Conservation (phyloP, 1,140 invertebrate genomes). For the Drosophila persimilis region DNA sequence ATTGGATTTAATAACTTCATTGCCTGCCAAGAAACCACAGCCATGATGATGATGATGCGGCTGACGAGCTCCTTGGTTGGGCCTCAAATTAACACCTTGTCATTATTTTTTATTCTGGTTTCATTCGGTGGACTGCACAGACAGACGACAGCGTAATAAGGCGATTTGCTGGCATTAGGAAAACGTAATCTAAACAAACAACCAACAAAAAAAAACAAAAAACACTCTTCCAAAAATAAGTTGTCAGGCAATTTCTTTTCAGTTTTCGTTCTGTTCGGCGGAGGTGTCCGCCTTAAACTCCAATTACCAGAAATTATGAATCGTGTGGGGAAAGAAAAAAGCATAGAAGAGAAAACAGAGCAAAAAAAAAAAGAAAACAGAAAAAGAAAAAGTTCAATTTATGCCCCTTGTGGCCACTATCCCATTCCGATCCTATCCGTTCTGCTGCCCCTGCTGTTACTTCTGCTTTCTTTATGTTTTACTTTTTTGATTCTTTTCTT, state of each 20-base stretch:
- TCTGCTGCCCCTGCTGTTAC: slow-evolving; percentile 38
- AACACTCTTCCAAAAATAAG: slow-evolving; percentile 60
- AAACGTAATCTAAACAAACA: slow-evolving; percentile 55
- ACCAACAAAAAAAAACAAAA: slow-evolving; percentile 1
- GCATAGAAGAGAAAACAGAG: background rate
- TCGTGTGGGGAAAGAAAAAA: slow-evolving; percentile 44
- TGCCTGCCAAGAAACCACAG: slow-evolving; percentile 16
- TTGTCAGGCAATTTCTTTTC: slow-evolving; percentile 39
- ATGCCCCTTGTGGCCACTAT: slow-evolving; percentile 31
- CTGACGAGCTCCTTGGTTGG: slow-evolving; percentile 18
- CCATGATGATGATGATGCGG: slow-evolving; percentile 18
- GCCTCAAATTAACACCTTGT: slow-evolving; percentile 56
- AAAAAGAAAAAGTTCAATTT: slow-evolving; percentile 73
- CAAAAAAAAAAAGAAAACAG: background rate
- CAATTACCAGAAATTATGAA: slow-evolving; percentile 78
- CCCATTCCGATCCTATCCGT: background rate
- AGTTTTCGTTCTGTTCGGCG: slow-evolving; percentile 8
- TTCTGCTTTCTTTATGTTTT: slow-evolving; percentile 67
- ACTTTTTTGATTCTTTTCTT: slow-evolving; percentile 47
- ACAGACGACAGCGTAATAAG: slow-evolving; percentile 24
- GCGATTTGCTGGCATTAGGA: slow-evolving; percentile 48
- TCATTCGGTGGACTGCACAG: background rate
- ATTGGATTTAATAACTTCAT: background rate
- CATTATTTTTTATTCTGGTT: slow-evolving; percentile 26
- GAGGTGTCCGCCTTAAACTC: slow-evolving; percentile 57